These are phyloP conservation scores for Drosophila bocqueti DNA, from an alignment of 1,140 invertebrate genomes.

Conservation along the genomic window DNA sequence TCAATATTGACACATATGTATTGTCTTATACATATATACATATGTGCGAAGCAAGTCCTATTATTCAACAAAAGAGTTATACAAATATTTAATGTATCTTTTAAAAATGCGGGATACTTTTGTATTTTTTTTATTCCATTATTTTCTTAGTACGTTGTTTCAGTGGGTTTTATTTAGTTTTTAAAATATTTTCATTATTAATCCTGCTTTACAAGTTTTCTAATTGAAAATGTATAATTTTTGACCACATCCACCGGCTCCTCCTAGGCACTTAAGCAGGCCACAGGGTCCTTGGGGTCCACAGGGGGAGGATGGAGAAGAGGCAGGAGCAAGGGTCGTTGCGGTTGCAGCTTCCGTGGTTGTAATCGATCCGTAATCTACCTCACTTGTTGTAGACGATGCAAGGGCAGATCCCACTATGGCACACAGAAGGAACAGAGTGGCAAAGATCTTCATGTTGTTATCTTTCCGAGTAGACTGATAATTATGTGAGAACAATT, in stretches of 20 bases:
- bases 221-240: conserved; percentile 7
- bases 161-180: neutral
- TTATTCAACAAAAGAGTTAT: neutral
- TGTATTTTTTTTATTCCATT: neutral
- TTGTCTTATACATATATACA: too few species aligned
- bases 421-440: neutral
- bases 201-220: neutral
- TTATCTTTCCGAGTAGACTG: neutral
- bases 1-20: neutral
- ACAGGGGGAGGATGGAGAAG: neutral
- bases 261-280: neutral
- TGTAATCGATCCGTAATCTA: neutral
- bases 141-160: too few species aligned
- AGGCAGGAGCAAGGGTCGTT: neutral
- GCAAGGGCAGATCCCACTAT: neutral
- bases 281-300: conserved; percentile 4
- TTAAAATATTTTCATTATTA: neutral
- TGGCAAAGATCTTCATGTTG: conserved; percentile 12
- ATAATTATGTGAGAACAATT: neutral
- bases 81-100: neutral
- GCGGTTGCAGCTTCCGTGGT: neutral
- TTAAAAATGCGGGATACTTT: neutral
- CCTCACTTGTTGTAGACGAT: neutral
- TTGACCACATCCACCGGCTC: conserved; percentile 6
- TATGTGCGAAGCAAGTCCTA: neutral